Conservation (phyloP, 2,888 invertebrate species). For the Eulithis prunata region DNA sequence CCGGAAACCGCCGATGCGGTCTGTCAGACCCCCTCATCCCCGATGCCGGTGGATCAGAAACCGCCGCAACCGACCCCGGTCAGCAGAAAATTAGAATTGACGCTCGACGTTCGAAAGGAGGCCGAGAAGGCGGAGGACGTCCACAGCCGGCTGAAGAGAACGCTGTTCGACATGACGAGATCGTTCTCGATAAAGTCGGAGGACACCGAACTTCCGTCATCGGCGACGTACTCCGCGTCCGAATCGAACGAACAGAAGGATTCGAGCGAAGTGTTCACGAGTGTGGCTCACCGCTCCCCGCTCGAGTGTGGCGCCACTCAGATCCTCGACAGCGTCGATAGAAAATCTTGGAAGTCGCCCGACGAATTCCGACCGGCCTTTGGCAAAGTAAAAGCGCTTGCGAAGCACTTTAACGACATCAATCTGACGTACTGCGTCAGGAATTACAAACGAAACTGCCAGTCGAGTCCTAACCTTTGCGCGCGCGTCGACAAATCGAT, state of each 20-base stretch:
- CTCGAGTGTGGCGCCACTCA: slow-evolving; percentile 63
- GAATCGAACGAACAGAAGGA: slow-evolving; percentile 59
- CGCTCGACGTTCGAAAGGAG: slow-evolving; percentile 62
- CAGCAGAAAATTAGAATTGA: slow-evolving; percentile 59
- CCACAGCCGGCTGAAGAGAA: slow-evolving; percentile 66
- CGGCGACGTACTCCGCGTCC: slow-evolving; percentile 68
- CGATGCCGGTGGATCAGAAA: slow-evolving; percentile 48
- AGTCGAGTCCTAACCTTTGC: slow-evolving; percentile 78
- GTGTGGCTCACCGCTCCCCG: slow-evolving; percentile 36
- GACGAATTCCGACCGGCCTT: slow-evolving; percentile 87
- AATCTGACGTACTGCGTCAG: slow-evolving; percentile 74
- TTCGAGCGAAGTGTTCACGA: slow-evolving; percentile 12
- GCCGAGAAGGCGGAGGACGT: slow-evolving; percentile 60
- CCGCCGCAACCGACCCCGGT: slow-evolving; percentile 42
- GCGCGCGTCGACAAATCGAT: slow-evolving; percentile 55
- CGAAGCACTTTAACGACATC: slow-evolving; percentile 87
- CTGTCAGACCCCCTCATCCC: slow-evolving; percentile 66
- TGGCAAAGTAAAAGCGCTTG: slow-evolving; percentile 88
- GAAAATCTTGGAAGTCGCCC: slow-evolving; percentile 88
- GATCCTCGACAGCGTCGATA: slow-evolving; percentile 68
- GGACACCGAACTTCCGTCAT: slow-evolving; percentile 68
- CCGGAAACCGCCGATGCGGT: slow-evolving; percentile 69
- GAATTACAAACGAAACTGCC: slow-evolving; percentile 74
- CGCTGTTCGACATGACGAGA: slow-evolving; percentile 66
- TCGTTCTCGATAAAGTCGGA: slow-evolving; percentile 70